A percentile compares a stretch with the other conserved stretches of the same genome.
These are phyloP conservation scores for Drosophila merina DNA, from an alignment of 2,888 invertebrate species.

Conservation along the genomic window DNA sequence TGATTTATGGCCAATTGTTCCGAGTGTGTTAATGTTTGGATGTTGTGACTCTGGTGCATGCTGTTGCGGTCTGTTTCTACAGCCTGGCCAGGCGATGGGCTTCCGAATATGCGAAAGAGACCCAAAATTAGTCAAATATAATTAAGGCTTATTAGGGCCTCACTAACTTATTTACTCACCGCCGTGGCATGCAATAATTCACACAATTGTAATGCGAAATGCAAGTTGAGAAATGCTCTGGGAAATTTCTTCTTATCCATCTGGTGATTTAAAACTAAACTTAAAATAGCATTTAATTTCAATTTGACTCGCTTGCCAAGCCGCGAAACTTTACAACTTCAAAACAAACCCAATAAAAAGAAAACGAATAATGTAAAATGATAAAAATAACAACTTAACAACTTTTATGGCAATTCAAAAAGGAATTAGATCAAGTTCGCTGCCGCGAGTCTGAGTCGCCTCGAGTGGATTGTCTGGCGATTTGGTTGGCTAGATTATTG, in stretches of 20 bases:
- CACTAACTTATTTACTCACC: slow-evolving; percentile 2
- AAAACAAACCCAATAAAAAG: background rate
- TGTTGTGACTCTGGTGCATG: slow-evolving; percentile 27
- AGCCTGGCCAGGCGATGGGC: slow-evolving; percentile 41
- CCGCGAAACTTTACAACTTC: background rate
- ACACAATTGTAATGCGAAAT: slow-evolving; percentile 59
- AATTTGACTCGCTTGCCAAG: background rate
- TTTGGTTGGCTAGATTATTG: slow-evolving; percentile 58
- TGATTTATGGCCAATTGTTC: slow-evolving; percentile 75
- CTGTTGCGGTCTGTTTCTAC: slow-evolving; percentile 38
- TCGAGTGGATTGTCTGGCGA: slow-evolving; percentile 41
- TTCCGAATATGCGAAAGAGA: slow-evolving; percentile 40
- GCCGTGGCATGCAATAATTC: slow-evolving; percentile 58
- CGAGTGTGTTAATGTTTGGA: slow-evolving; percentile 42
- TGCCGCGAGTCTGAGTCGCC: slow-evolving; percentile 25
- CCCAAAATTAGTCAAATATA: slow-evolving; percentile 63
- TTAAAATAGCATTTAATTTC: background rate
- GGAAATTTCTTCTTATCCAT: slow-evolving; percentile 7
- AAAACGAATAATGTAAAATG: slow-evolving; percentile 3
- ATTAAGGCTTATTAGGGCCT: slow-evolving; percentile 62
- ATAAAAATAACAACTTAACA: slow-evolving; percentile 24
- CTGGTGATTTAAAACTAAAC: too few relatives aligned
- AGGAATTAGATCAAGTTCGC: slow-evolving; percentile 72
- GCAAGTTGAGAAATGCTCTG: slow-evolving; percentile 16
- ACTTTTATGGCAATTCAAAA: slow-evolving; percentile 50